Base-by-base conservation (phyloP, 2,888 invertebrate species). In the Ferdinandea cuprea region DNA sequence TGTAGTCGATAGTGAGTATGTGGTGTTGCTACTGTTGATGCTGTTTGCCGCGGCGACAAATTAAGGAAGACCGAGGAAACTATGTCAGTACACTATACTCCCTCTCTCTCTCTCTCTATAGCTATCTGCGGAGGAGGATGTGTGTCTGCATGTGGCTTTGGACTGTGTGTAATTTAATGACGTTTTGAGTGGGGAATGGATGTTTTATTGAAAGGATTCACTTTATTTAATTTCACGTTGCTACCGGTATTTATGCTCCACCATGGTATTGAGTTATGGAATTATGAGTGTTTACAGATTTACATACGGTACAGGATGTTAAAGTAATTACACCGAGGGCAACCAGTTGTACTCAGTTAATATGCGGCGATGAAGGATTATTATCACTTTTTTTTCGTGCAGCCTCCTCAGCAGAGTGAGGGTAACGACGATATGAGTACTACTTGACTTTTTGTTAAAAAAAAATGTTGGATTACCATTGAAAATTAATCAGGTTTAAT, bases 221-320 rank as follows among this genome's bases (percentile, higher is more conserved):
- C 25, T 58, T 66, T 59, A 76, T 76, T 76, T 76, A 66, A 66
- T 68, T 76, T 68, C 15, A 21, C 50, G 35, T 42, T 7, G 21
- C 1, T 11, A n/a, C 9, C 40, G 19, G 50, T 66, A 44, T 21
- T 68, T 63, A 56, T 72, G 50, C 30, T 11, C 52, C 46, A 35
- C 44, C 11, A 6, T 44, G 19, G 37, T 17, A 52, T 28, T 61
- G 52, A 50, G 42, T 63, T 63, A 61, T 77, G 69, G 77, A 69
- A 77, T 78, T 71, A 65, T 71, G 78, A 71, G 58, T 65, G 42
- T 25, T 68, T 76, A 68, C 76, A 42, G 21, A 77, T 69, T 52
- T 32, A 11, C 30, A 28, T 9, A 52, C 11, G 42, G 42, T 40
- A 21, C 44, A 56, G 77, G 66, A 54, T 73, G 61, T 54, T 77